Evolutionary conservation across 64 coral and sea anemone species (phyloP), one percentile per base, ranked within the genome.

Genomic region (Stylophora pistillata): DNA sequence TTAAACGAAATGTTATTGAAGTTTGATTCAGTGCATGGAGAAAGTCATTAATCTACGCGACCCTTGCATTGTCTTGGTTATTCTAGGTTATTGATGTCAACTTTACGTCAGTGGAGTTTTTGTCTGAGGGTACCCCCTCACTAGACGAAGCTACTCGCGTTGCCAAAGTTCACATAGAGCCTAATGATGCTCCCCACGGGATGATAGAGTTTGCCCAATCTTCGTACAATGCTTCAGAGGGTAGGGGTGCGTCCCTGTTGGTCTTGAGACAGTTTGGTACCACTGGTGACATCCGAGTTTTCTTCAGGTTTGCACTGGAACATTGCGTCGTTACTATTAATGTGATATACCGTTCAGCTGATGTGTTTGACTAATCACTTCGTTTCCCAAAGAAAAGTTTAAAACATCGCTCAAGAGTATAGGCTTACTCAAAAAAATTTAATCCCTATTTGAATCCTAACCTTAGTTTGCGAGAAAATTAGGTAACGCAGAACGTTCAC

Each of bases 171-270:
- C 87, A 78, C 20, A 93, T 95, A 56, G 74, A 64, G 33, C 82
- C 93, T 21, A 98, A 90, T 85, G 96, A 98, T 68, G 93, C 82
- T 7, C 93, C 96, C 13, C 90, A 98, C 61, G 96, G 96, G 21
- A 93, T 91, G 58, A 73, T 98, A 33, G 89, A 93, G 71, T 95
- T 98, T 76, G 78, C 88, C 21, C 74, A 71, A 28, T 74, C 52
- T 31, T 81, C 53, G 71, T 95, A 98, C 56, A 89, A 86, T 68
- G 93, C 87, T 6, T 81, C 71, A 33, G 96, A 98, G 74, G 94
- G 88, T 25, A 74, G 56, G 5, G 75, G 73, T 21, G 90, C 78
- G n/a, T 66, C 77, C 68, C 81, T 98, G 15, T 63, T 34, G 31
- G 30, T 98, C 17, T 81, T 17, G 60, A 89, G 96, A 70, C 74